Percentiles rank a stretch among this genome's conserved stretches.
These are phyloP conservation scores for Drosophila bipectinata DNA, from an alignment of 1,140 invertebrate species.

Conservation along the genomic window DNA sequence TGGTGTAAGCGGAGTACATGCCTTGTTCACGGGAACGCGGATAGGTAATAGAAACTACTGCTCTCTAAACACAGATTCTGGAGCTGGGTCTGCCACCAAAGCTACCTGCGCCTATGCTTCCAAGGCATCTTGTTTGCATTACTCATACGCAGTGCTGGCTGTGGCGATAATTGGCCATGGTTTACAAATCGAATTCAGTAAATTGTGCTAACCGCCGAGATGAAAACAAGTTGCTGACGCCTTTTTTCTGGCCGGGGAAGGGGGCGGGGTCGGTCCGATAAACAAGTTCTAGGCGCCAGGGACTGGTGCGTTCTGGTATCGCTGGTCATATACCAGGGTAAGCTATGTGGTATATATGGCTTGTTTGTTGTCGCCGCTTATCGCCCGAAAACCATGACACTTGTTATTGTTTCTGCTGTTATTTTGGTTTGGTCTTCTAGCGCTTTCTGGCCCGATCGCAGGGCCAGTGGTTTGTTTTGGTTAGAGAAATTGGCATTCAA, in stretches of 20 bases:
- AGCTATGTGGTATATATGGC: conserved; percentile 15
- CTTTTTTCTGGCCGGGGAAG: conserved; percentile 8
- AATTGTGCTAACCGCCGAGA: conserved; percentile 45
- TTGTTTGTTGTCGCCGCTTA: conserved; percentile 54
- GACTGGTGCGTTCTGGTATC: conserved; percentile 61
- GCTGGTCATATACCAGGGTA: conserved; percentile 6
- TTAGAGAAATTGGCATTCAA: conserved; percentile 43
- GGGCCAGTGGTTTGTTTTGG: conserved; percentile 34
- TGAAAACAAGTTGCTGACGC: conserved; percentile 53
- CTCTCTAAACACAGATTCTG: too few relatives aligned
- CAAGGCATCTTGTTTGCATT: conserved; percentile 26
- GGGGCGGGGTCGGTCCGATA: conserved; percentile 19
- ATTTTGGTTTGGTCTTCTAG: conserved; percentile 56
- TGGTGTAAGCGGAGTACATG: conserved; percentile 56
- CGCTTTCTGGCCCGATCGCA: conserved; percentile 43
- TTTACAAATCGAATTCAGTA: conserved; percentile 41
- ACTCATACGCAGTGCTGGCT: conserved; percentile 50
- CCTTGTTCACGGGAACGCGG: conserved; percentile 61
- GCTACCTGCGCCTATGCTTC: too few relatives aligned
- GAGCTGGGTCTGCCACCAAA: too few relatives aligned
- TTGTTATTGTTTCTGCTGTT: conserved; percentile 34
- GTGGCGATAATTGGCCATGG: conserved; percentile 38
- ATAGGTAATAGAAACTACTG: not conserved
- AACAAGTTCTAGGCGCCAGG: conserved; percentile 69
- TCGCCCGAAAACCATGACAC: conserved; percentile 50